Evolutionary conservation across 35 echinoderm and acorn worm species (phyloP), one percentile per base, ranked within the genome.

Genomic region (Diadema setosum): DNA sequence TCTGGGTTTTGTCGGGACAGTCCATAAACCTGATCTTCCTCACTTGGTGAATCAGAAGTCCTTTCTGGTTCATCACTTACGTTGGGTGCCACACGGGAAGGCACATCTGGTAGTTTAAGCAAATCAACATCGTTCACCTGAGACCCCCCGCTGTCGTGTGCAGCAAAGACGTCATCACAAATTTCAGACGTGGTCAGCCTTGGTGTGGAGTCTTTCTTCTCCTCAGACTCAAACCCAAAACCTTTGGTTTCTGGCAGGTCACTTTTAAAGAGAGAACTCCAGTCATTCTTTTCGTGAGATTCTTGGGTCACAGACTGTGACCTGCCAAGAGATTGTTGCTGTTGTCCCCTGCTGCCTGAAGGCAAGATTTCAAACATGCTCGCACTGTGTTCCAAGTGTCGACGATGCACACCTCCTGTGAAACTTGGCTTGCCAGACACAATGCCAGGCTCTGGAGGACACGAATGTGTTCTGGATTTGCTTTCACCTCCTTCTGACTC

Each of bases 281-380:
- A 78, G n/a, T 43, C 73, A 7, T 44, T 78, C 11, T 20, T 41
- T 42, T 78, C 73, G 3, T 44, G 39, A 42, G 73, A 20, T 5
- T 78, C 35, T 78, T 5, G 35, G 8, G 27, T 21, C 73, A 78
- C 44, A 41, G 73, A 78, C 14, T 41, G 35, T 39, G 73, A 35
- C 40, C 73, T 78, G 4, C 26, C 37, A 11, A 33, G 26, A 67
- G 18, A 67, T n/a, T n/a, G n/a, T n/a, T n/a, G n/a, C n/a, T n/a
- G n/a, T n/a, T n/a, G n/a, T n/a, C n/a, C n/a, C n/a, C n/a, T n/a
- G n/a, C n/a, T n/a, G n/a, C n/a, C n/a, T n/a, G n/a, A n/a, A n/a
- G n/a, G n/a, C n/a, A n/a, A n/a, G n/a, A n/a, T 43, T 14, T 78
- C n/a, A 7, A 73, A 46, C 85, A 87, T 87, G 69, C 85, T 87